A percentile compares a stretch with the other conserved stretches of the same genome.
These are phyloP conservation scores for Sinocyclocheilus anshuiensis DNA, from an alignment of 2,113 vertebrate genomes.

Conservation along the genomic window DNA sequence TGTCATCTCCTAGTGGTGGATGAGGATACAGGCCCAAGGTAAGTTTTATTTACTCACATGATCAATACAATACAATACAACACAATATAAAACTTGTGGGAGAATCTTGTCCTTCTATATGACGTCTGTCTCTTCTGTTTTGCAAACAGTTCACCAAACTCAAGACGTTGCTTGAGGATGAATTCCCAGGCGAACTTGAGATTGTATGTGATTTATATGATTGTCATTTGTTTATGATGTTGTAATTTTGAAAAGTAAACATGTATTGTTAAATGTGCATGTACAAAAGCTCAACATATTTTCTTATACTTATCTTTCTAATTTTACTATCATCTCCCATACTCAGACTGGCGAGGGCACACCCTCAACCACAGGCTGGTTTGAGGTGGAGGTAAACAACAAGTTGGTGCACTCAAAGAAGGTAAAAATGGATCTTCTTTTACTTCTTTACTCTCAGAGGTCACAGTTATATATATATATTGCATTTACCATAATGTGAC, in stretches of 20 bases:
- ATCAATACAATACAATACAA: not conserved
- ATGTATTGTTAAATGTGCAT: not conserved
- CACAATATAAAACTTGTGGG: too few relatives aligned
- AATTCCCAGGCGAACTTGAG: slow-evolving; percentile 62
- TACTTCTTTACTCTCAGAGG: not conserved
- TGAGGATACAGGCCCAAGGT: slow-evolving; percentile 64
- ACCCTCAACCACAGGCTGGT: slow-evolving; percentile 53
- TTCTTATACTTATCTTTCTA: not conserved
- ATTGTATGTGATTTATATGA: slow-evolving; percentile 52
- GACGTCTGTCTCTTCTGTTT: not conserved
- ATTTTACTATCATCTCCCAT: not conserved
- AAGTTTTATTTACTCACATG: not conserved
- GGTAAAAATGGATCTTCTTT: slow-evolving; percentile 34
- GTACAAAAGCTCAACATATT: too few relatives aligned
- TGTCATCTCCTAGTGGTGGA: slow-evolving; percentile 56
- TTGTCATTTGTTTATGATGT: too few relatives aligned
- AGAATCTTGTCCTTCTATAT: not conserved
- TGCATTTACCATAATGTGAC: not conserved
- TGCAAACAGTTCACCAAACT: slow-evolving; percentile 55
- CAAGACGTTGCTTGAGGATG: slow-evolving; percentile 60
- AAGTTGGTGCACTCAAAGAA: slow-evolving; percentile 64
- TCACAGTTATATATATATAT: not conserved
- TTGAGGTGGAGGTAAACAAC: slow-evolving; percentile 62
- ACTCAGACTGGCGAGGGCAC: slow-evolving; percentile 57
- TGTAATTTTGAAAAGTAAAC: not conserved